Base-by-base conservation (phyloP, 2,888 invertebrate species). In the Listrodromus nycthemerus region DNA sequence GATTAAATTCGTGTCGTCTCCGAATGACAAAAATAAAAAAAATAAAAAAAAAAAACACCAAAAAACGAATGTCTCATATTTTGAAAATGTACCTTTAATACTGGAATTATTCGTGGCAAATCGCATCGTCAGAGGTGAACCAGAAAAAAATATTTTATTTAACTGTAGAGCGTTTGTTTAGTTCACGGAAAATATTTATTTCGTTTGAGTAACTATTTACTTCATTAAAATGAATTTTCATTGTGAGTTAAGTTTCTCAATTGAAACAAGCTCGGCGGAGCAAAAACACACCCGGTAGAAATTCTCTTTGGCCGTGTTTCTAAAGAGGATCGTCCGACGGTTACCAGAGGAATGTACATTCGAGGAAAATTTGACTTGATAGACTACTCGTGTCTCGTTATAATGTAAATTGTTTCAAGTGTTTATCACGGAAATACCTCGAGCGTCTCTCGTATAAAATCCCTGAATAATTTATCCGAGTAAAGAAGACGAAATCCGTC, bases 331-430 rank as follows among this genome's bases (percentile, higher is more conserved):
- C 19, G 10, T 5, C 33, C 19, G 63, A 37, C 19, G 37, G 33
- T 65, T 37, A 65, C 33, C 33, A 8, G 37, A 65, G 63, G 63
- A 65, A 65, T 65, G 63, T 65, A 65, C 37, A 65, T 65, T 65
- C 63, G 19, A 65, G 37, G 33, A 33, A 19, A 65, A 65, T 65
- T 33, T 65, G 33, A 37, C 37, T 65, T 65, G 37, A 65, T 65
- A 27, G 21, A 41, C 27, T 13, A n/a, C 8, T 21, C n/a, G 24
- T 45, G 45, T 66, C 66, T 66, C n/a, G 16, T 66, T 24, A 48
- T 48, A 37, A 45, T 24, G 24, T 45, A 45, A 66, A 45, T 48
- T 66, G 41, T 66, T 67, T 48, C 8, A 3, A 2, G 45, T 67
- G 27, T 67, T 48, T 71, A n/a, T 58, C 21, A 58, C 21, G 55